Conservation (phyloP, 2,113 vertebrate genomes). For the Mellivora capensis region DNA sequence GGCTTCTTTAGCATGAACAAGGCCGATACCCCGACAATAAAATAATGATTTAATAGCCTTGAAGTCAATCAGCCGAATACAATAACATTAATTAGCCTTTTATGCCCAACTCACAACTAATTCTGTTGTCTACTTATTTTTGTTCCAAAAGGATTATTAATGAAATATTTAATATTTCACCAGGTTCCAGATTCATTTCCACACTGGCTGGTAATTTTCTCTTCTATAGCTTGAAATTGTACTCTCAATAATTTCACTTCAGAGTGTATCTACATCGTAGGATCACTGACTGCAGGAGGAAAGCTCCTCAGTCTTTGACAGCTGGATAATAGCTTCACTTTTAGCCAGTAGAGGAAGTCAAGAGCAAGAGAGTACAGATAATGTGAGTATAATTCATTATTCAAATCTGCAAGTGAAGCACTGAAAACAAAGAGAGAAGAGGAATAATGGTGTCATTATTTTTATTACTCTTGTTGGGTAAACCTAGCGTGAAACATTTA, state of each 20-base stretch:
- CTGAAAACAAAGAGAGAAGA: conserved; percentile 87
- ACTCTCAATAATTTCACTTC: conserved; percentile 80
- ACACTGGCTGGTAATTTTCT: conserved; percentile 81
- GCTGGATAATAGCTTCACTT: conserved; percentile 97
- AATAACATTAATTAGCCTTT: conserved; percentile 84
- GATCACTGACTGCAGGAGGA: conserved; percentile 85
- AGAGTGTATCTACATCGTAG: conserved; percentile 87
- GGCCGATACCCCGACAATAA: conserved; percentile 78
- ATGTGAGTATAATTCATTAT: conserved; percentile 99
- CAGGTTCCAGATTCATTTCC: conserved; percentile 76
- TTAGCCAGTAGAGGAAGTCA: conserved; percentile 88
- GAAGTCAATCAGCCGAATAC: conserved; percentile 80
- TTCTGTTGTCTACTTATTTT: conserved; percentile 83
- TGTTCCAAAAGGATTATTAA: conserved; percentile 79
- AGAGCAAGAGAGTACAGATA: conserved; percentile 93
- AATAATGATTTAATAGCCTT: conserved; percentile 82
- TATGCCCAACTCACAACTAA: conserved; percentile 79
- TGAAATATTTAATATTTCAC: conserved; percentile 82
- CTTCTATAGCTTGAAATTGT: conserved; percentile 81
- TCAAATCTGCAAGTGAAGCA: conserved; percentile 94
- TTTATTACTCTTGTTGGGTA: conserved; percentile 94
- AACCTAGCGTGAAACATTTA: conserved; percentile 89
- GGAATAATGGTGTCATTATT: conserved; percentile 97
- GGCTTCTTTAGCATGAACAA: conserved; percentile 70
- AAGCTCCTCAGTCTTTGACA: conserved; percentile 89